Evolutionary conservation across 1,140 invertebrate species (phyloP).

Genomic region (Brachionus rubens): DNA sequence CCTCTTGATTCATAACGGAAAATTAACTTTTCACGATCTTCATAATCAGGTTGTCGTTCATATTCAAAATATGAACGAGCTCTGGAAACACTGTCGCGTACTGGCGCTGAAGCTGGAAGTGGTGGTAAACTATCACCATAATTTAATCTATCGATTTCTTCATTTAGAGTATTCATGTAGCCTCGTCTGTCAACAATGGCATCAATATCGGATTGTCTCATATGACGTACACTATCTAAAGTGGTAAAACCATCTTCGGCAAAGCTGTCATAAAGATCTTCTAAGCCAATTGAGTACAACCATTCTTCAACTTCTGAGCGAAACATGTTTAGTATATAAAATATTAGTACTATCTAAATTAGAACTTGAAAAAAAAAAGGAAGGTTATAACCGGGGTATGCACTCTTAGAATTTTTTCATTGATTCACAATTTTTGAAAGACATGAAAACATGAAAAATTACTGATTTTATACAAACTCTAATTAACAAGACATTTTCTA

Average conservation of each 20-base stretch:
- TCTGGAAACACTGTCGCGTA: not conserved
- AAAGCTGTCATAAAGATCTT: conserved; percentile 26
- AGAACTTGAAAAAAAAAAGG: not conserved
- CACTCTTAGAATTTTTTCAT: no score
- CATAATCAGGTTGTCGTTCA: conserved; percentile 15
- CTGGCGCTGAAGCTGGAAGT: not conserved
- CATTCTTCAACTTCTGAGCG: conserved; percentile 46
- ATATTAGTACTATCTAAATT: conserved; percentile 5
- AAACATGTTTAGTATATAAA: conserved; percentile 26
- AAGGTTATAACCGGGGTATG: no score
- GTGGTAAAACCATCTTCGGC: conserved; percentile 30
- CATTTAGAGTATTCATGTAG: conserved; percentile 41
- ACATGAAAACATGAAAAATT: conserved; percentile 4
- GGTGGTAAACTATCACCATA: conserved; percentile 20
- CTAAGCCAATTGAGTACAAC: conserved; percentile 45
- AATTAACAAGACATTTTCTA: conserved; percentile 38
- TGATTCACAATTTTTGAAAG: no score
- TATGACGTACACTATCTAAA: conserved; percentile 24
- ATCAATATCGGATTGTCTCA: conserved; percentile 45
- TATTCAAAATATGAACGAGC: conserved; percentile 29
- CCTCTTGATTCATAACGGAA: conserved; percentile 14
- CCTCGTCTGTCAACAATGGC: conserved; percentile 41
- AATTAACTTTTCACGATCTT: conserved; percentile 13
- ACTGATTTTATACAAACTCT: conserved; percentile 30
- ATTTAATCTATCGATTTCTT: conserved; percentile 40